phyloP scores from a whole-genome alignment of 2,113 vertebrate species.

The Eclectus roratus region DNA sequence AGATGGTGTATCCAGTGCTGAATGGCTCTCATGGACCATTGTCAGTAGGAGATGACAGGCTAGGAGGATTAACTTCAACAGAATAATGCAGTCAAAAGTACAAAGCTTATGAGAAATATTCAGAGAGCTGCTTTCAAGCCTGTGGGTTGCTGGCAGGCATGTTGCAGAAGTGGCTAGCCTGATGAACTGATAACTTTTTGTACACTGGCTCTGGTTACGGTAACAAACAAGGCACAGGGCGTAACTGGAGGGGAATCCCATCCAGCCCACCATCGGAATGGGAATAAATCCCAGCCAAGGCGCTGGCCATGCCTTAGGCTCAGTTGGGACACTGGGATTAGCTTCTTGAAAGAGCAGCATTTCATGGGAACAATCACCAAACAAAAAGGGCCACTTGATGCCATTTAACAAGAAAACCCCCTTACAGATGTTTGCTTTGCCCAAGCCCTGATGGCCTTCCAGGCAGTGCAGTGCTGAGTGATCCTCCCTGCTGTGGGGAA shows the following conservation, averaged over 20 bases:
- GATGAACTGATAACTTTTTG: background rate
- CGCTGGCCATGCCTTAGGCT: background rate
- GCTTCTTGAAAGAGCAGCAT: background rate
- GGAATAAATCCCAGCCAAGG: background rate
- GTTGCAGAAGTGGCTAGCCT: background rate
- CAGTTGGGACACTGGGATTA: fast-evolving
- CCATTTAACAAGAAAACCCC: background rate
- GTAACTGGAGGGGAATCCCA: background rate
- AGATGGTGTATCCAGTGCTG: background rate
- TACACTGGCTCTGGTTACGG: background rate
- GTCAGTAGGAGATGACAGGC: background rate
- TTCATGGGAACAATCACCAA: fast-evolving
- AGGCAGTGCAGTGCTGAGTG: background rate
- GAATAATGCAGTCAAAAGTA: background rate
- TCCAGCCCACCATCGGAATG: fast-evolving
- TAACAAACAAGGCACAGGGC: background rate
- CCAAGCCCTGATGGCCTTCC: background rate
- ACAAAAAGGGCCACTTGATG: background rate
- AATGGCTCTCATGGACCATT: background rate
- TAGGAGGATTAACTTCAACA: background rate
- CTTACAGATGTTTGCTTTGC: background rate
- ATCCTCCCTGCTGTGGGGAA: background rate
- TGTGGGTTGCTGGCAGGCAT: background rate
- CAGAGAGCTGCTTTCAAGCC: background rate
- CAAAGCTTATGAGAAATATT: background rate